These are phyloP conservation scores for Mimumesa dahlbomi DNA, from an alignment of 2,888 invertebrate species.

Conservation along the genomic window DNA sequence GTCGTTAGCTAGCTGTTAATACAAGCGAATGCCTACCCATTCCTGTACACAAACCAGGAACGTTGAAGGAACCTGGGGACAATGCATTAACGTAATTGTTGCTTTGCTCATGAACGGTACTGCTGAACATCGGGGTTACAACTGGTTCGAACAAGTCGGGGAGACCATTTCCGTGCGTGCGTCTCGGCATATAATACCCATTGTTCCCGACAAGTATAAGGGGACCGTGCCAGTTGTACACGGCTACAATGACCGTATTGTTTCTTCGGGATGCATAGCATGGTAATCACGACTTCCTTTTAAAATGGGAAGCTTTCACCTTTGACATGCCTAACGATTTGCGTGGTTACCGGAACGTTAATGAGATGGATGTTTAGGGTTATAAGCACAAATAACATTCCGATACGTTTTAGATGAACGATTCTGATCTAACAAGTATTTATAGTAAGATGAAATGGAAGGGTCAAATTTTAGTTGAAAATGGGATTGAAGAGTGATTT, in stretches of 20 bases:
- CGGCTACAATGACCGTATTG: constrained; percentile 58
- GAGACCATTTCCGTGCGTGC: constrained; percentile 63
- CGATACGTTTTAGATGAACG: no score
- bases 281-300: constrained; percentile 51
- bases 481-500: no score
- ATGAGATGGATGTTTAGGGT: no score
- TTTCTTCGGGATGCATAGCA: constrained; percentile 54
- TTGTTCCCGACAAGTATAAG: constrained; percentile 62
- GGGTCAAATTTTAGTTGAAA: no score
- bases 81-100: constrained; percentile 69
- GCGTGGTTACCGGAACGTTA: no score
- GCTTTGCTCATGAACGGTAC: constrained; percentile 58
- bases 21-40: no score
- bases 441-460: no score
- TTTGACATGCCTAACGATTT: background rate
- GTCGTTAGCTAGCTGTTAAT: no score
- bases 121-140: constrained; percentile 56
- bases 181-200: constrained; percentile 61
- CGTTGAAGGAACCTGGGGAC: constrained; percentile 56
- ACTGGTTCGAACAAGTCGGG: constrained; percentile 64
- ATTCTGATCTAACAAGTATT: no score
- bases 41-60: no score
- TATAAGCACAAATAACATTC: no score
- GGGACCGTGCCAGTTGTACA: constrained; percentile 53
- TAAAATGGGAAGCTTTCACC: background rate